These are phyloP conservation scores for Hedychridium roseum DNA, from an alignment of 2,888 invertebrate species.

Conservation along the genomic window DNA sequence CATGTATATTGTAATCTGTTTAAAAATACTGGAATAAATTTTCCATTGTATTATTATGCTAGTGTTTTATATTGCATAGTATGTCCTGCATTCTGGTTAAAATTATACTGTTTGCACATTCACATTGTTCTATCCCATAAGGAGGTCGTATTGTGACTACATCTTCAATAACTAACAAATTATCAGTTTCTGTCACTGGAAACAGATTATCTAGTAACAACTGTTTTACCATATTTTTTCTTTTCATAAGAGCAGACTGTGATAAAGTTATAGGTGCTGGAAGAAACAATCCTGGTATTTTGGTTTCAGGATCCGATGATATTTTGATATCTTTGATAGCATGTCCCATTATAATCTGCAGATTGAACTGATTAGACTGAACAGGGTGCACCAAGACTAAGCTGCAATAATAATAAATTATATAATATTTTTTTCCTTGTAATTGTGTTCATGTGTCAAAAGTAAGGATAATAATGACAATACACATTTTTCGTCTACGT, in stretches of 20 bases:
- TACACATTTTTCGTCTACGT: too few species aligned
- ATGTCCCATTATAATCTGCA: constrained; percentile 53
- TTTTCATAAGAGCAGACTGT: constrained; percentile 23
- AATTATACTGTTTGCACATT: constrained; percentile 52
- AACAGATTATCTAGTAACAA: constrained; percentile 51
- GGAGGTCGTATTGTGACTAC: constrained; percentile 55
- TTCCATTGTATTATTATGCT: neutral
- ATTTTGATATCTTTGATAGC: constrained; percentile 48
- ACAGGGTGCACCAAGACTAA: constrained; percentile 47
- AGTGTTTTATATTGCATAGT: constrained; percentile 8
- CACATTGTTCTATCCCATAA: constrained; percentile 49
- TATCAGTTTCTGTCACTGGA: constrained; percentile 49
- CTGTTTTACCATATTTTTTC: constrained; percentile 44
- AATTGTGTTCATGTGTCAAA: too few species aligned
- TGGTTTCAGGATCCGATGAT: constrained; percentile 23
- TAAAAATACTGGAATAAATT: neutral
- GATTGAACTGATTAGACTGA: constrained; percentile 26
- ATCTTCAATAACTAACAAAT: constrained; percentile 48
- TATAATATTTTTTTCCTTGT: too few species aligned
- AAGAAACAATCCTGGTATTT: constrained; percentile 50
- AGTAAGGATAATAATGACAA: too few species aligned
- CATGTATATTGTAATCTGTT: neutral
- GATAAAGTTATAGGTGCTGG: constrained; percentile 22
- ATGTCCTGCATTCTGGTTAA: constrained; percentile 52
- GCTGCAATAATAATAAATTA: constrained; percentile 43